Evolutionary conservation across 2,113 vertebrate genomes (phyloP).

Genomic region (Poicephalus gulielmi): DNA sequence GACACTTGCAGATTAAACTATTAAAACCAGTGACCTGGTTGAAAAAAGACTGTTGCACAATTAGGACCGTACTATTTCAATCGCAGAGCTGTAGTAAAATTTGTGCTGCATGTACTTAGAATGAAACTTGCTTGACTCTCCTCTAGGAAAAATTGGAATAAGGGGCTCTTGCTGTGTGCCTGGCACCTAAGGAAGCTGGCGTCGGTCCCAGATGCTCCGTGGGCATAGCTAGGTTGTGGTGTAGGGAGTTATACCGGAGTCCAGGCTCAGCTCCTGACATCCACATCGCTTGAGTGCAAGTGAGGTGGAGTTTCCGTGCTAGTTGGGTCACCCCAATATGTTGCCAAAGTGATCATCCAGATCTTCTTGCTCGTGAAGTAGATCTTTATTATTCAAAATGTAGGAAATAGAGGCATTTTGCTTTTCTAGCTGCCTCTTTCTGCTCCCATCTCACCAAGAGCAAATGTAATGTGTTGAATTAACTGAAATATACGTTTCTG

Average conservation of each 20-base stretch:
- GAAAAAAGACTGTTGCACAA: not conserved
- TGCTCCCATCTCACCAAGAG: not conserved
- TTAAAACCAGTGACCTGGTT: not conserved
- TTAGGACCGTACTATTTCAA: not conserved
- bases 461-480: not conserved
- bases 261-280: not conserved
- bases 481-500: slow-evolving; percentile 16
- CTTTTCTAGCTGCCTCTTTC: not conserved
- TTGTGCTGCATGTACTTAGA: not conserved
- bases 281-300: fast-evolving
- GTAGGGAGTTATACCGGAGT: fast-evolving
- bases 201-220: not conserved
- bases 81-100: not conserved
- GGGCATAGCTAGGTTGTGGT: not conserved
- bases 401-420: not conserved
- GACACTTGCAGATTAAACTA: not conserved
- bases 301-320: not conserved
- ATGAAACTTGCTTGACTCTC: not conserved
- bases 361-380: not conserved
- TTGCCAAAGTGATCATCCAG: not conserved
- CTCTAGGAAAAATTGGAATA: not conserved
- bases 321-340: not conserved
- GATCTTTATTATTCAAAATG: not conserved
- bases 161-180: not conserved
- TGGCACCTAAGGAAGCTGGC: not conserved